These are phyloP conservation scores for Oncorhynchus keta DNA, from an alignment of 2,113 vertebrate species.

Conservation along the genomic window DNA sequence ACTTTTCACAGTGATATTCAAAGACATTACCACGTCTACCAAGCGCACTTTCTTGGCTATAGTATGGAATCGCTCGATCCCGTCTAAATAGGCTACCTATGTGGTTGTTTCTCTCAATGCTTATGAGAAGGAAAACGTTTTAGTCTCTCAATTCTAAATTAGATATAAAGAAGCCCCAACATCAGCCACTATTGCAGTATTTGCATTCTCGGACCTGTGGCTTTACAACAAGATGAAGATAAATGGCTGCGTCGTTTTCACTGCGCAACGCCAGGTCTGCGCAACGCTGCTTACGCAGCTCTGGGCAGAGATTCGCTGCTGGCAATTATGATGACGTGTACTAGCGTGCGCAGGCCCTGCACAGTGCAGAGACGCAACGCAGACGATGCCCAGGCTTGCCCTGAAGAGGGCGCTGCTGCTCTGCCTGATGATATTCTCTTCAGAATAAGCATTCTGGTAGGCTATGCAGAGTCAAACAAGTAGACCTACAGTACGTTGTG, in stretches of 20 bases:
- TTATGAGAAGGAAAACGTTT: neutral
- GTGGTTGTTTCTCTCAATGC: neutral
- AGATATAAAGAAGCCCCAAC: neutral
- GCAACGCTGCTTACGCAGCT: slow-evolving; percentile 77
- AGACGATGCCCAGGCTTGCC: slow-evolving; percentile 34
- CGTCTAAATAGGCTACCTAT: neutral
- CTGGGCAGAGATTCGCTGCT: slow-evolving; percentile 59
- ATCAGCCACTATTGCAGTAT: neutral
- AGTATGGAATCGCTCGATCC: neutral
- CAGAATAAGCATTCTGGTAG: neutral
- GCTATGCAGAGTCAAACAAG: neutral
- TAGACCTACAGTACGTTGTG: neutral
- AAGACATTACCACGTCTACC: neutral
- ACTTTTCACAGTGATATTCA: neutral
- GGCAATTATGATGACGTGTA: slow-evolving; percentile 58
- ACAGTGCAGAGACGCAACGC: slow-evolving; percentile 24
- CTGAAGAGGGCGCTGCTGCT: neutral
- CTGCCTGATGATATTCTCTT: neutral
- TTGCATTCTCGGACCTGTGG: neutral
- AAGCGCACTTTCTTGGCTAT: neutral
- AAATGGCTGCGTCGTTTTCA: slow-evolving; percentile 72
- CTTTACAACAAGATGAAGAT: slow-evolving; percentile 18
- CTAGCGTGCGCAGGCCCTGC: slow-evolving; percentile 40
- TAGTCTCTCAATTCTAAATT: neutral
- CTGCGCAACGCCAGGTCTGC: slow-evolving; percentile 33